phyloP scores from a whole-genome alignment of 2,797 vertebrate genomes.

The Poeciliopsis turneri region DNA sequence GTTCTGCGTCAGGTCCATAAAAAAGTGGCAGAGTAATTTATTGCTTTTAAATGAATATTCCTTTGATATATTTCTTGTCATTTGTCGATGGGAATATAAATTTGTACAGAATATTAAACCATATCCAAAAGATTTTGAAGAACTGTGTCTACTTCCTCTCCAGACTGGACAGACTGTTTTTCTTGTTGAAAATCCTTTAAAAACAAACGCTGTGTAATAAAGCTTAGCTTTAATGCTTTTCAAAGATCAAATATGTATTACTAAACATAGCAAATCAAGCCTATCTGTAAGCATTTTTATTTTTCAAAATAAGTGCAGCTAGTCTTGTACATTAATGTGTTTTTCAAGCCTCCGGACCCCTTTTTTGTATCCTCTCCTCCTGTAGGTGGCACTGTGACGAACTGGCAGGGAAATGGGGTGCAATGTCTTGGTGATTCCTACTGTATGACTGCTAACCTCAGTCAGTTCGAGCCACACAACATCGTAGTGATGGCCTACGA shows the following conservation, averaged over 20 bases:
- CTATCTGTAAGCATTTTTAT: background rate
- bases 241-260: background rate
- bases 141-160: background rate
- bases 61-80: background rate
- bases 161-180: background rate
- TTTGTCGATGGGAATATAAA: background rate
- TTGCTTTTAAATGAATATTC: background rate
- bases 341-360: background rate
- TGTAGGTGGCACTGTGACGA: conserved; percentile 50
- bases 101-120: background rate
- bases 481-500: conserved; percentile 83
- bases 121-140: background rate
- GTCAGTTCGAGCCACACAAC: conserved; percentile 87
- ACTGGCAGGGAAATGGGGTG: conserved; percentile 71
- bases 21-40: background rate
- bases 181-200: background rate
- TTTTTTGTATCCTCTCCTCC: conserved; percentile 41
- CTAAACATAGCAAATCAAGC: background rate
- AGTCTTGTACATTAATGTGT: background rate
- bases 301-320: background rate
- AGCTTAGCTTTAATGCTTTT: background rate
- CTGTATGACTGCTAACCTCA: conserved; percentile 83
- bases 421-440: conserved; percentile 79
- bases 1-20: background rate
- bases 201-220: background rate